Conservation (phyloP, 2,888 invertebrate genomes). For the Chouioia cunea region DNA sequence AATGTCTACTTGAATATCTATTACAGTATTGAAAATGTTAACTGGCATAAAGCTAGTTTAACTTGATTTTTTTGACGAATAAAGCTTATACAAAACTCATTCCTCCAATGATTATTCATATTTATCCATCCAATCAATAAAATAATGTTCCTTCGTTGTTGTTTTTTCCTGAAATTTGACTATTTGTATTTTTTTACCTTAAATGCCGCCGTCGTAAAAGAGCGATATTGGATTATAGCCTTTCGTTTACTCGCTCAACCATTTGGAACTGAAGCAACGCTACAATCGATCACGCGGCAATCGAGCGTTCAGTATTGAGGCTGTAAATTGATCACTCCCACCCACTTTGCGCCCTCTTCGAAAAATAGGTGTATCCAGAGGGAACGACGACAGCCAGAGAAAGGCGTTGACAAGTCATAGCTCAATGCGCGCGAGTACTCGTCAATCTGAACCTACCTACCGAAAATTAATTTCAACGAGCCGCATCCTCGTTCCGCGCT, state of each 20-base stretch:
- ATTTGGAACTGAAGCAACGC: slow-evolving; percentile 14
- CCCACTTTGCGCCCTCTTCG: neutral
- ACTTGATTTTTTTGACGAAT: neutral
- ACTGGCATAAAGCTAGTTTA: neutral
- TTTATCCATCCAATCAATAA: neutral
- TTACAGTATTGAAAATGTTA: neutral
- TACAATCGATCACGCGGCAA: slow-evolving; percentile 15
- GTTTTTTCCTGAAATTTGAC: neutral
- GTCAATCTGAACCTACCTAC: neutral
- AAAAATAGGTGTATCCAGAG: neutral
- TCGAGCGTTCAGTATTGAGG: neutral
- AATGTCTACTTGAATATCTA: too few relatives aligned
- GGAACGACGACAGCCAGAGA: neutral
- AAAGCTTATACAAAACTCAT: neutral
- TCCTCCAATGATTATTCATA: neutral
- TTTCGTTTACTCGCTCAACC: neutral
- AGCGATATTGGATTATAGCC: neutral
- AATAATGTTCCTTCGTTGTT: neutral
- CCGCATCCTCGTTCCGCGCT: neutral
- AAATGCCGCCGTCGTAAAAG: neutral
- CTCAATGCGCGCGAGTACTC: neutral
- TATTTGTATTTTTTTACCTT: neutral
- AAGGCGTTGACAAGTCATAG: slow-evolving; percentile 18
- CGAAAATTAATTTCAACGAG: slow-evolving; percentile 5
- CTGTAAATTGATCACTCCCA: slow-evolving; percentile 15